These are phyloP conservation scores for Genyomyrus donnyi DNA, from an alignment of 2,113 vertebrate species.

Conservation along the genomic window DNA sequence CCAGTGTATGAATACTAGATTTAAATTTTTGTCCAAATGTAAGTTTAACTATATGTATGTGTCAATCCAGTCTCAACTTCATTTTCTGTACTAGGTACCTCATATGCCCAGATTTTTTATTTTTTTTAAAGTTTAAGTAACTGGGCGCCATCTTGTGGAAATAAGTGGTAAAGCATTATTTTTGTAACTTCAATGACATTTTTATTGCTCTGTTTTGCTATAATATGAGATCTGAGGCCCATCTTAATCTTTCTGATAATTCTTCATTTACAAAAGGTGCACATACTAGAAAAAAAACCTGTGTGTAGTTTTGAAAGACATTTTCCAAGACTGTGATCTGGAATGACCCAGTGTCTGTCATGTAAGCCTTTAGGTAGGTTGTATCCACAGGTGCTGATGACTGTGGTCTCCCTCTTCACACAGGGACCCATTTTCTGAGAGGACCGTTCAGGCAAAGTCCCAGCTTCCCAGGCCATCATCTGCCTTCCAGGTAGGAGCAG, in stretches of 20 bases:
- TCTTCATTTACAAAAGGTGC: neutral
- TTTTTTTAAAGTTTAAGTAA: neutral
- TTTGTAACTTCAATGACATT: neutral
- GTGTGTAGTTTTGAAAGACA: neutral
- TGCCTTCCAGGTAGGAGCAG: neutral
- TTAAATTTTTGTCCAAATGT: neutral
- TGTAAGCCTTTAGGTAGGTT: neutral
- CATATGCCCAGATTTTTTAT: neutral
- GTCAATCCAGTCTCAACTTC: neutral
- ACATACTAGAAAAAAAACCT: neutral
- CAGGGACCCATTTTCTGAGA: neutral
- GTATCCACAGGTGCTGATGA: neutral
- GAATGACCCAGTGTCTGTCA: neutral
- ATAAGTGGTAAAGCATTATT: neutral
- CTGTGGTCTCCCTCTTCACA: neutral
- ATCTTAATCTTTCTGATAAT: neutral
- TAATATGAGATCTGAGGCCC: neutral
- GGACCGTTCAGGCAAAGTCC: neutral
- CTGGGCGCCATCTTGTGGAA: constrained; percentile 12
- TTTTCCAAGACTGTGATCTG: neutral
- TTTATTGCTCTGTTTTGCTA: neutral
- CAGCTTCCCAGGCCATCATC: neutral
- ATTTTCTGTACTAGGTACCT: neutral
- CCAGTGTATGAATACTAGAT: neutral
- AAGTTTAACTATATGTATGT: neutral